Base-by-base conservation (phyloP, 2,113 vertebrate species). In the Osmerus eperlanus region DNA sequence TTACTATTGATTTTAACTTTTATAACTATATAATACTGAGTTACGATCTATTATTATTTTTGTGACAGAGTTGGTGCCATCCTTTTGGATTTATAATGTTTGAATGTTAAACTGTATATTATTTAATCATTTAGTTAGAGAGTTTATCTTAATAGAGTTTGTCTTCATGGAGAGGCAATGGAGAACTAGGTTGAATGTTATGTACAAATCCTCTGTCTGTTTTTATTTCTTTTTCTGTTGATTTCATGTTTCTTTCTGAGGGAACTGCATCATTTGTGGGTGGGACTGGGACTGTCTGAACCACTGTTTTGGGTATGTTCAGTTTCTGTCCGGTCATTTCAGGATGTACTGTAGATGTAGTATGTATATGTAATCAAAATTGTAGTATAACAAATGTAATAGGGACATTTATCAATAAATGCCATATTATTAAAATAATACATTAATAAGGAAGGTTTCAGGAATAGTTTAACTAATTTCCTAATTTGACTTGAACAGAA, bases 61-160 rank as follows among this genome's bases (percentile, higher is more conserved):
- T 53, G 65, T 63, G 77, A 81, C 81, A 83, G 81, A 74, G 78
- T 90, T 84, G 85, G 88, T 91, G 90, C 89, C 89, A 90, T 91
- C 80, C 81, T 81, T 87, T 73, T 83, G 74, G 83, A 82, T 85
- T 73, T 79, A 76, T 86, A 79, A 74, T 81, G 60, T 78, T 81
- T 78, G 3, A 78, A 69, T 7, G 41, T 47, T 47, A 9, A 47
- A 47, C 7, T 47, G 41, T 47, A 47, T 47, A 47, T 47, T 47
- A 47, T 47, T 47, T 47, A 47, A 12, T 47, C 41, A 47, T 47
- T 47, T 47, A 77, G 23, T 78, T 79, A 75, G 78, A 86, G 70
- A 78, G 53, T 84, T 84, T 88, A 86, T 76, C 72, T 82, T 84
- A 69, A 53, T 75, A 79, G 75, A 88, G 41, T 84, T 85, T 89